Percentiles rank a stretch among this genome's conserved stretches.
phyloP scores from a whole-genome alignment of 1,140 invertebrate genomes.

The Heliothis virescens region DNA sequence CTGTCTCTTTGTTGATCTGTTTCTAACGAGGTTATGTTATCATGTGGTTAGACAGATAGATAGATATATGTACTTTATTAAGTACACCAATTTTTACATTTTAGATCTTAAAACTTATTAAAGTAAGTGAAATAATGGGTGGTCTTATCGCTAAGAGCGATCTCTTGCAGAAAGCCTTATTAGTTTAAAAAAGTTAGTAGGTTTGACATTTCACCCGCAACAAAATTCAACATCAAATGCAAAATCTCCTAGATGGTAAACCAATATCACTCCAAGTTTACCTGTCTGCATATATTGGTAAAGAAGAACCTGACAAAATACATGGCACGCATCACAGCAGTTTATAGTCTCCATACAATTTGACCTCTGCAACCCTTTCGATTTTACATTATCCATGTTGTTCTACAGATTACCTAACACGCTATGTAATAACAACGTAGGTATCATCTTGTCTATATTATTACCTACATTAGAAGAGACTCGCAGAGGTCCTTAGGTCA shows the following conservation, averaged over 20 bases:
- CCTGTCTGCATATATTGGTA: too few relatives aligned
- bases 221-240: too few relatives aligned
- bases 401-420: neutral
- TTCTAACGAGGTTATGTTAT: neutral
- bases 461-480: neutral
- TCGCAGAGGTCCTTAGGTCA: neutral
- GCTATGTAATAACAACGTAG: neutral
- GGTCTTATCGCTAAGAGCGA: too few relatives aligned
- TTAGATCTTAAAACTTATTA: too few relatives aligned
- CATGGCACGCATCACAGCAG: neutral
- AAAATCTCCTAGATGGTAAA: too few relatives aligned
- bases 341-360: neutral
- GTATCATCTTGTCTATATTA: neutral
- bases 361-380: constrained; percentile 10
- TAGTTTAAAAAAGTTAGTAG: too few relatives aligned
- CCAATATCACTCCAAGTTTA: too few relatives aligned
- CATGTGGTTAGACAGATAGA: neutral
- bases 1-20: neutral
- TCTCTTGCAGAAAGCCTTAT: neutral
- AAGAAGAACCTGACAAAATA: too few relatives aligned
- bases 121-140: too few relatives aligned
- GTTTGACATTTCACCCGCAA: too few relatives aligned
- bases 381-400: constrained; percentile 1
- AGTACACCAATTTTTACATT: neutral
- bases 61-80: neutral